Evolutionary conservation across 2,113 vertebrate species (phyloP).

Genomic region (Chaetura pelagica): DNA sequence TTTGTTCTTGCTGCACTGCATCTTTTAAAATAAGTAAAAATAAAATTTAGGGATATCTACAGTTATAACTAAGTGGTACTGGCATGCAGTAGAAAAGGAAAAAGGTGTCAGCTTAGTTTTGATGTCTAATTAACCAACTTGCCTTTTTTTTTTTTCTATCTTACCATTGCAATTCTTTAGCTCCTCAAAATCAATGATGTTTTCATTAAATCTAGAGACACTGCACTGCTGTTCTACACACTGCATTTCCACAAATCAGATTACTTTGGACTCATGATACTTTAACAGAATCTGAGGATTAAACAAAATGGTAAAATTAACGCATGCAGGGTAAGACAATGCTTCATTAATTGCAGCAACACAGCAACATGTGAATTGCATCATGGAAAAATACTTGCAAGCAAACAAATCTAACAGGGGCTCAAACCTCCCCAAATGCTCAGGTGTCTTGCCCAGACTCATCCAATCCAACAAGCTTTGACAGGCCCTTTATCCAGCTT

Average conservation of each 20-base stretch:
- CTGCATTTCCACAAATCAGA: neutral
- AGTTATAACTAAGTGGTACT: neutral
- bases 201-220: neutral
- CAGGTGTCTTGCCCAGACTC: neutral
- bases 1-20: neutral
- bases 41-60: neutral
- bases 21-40: neutral
- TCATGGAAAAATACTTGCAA: neutral
- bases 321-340: neutral
- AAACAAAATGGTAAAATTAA: neutral
- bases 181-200: neutral
- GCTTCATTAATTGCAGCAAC: neutral
- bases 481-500: neutral
- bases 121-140: neutral
- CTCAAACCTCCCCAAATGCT: neutral
- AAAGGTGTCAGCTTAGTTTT: neutral
- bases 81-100: neutral
- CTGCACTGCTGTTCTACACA: neutral
- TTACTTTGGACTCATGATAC: neutral
- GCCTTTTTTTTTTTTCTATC: neutral
- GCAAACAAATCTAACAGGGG: neutral
- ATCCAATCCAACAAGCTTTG: neutral
- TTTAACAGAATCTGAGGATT: conserved; percentile 2
- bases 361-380: neutral
- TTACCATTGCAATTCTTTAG: neutral